These are phyloP conservation scores for Tragelaphus strepsiceros DNA, from an alignment of 2,113 vertebrate genomes.

Conservation along the genomic window DNA sequence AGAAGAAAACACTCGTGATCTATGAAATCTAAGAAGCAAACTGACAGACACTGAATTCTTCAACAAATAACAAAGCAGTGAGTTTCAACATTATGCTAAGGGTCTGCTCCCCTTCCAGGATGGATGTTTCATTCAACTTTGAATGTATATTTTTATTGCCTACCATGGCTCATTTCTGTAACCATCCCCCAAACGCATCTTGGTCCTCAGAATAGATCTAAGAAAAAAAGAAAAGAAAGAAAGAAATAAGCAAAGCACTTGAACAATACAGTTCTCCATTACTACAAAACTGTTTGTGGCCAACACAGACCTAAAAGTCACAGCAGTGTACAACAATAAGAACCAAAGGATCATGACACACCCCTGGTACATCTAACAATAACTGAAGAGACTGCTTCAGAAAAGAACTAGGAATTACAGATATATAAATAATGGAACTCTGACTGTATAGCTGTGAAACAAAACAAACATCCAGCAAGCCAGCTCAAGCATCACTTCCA, in stretches of 20 bases:
- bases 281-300: background rate
- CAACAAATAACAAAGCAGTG: background rate
- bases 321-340: background rate
- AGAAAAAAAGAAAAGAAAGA: background rate
- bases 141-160: background rate
- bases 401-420: background rate
- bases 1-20: background rate
- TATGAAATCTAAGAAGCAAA: background rate
- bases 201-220: constrained; percentile 39
- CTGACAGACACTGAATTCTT: background rate
- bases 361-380: background rate
- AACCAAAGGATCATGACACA: background rate
- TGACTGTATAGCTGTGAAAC: background rate
- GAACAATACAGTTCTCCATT: background rate
- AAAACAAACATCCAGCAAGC: background rate
- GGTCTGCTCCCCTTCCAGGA: background rate
- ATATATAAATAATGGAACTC: background rate
- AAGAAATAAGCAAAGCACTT: constrained; percentile 14
- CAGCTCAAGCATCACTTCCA: background rate
- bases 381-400: background rate
- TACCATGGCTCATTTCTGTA: constrained; percentile 30
- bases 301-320: background rate
- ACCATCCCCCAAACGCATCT: constrained; percentile 15
- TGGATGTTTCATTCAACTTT: background rate
- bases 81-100: background rate